These are phyloP conservation scores for Leptarthrus brevirostris DNA, from an alignment of 2,888 invertebrate species.

Conservation along the genomic window DNA sequence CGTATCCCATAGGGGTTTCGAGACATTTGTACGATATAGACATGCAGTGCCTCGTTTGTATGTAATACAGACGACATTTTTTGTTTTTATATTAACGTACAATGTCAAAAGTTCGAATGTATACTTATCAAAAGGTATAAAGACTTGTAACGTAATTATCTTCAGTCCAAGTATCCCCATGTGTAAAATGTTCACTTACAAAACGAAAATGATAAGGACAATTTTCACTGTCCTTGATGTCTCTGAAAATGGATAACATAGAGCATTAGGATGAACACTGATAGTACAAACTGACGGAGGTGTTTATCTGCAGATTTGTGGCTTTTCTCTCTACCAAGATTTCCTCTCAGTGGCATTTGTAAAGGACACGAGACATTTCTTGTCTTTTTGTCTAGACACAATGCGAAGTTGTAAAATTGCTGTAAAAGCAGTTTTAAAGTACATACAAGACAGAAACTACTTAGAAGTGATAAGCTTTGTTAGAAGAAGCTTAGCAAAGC, in stretches of 20 bases:
- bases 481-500: constrained; percentile 5
- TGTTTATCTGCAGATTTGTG: constrained; percentile 25
- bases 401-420: constrained; percentile 18
- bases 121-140: no score
- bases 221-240: background rate
- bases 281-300: background rate
- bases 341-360: background rate
- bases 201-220: constrained; percentile 6
- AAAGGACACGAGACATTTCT: constrained; percentile 5
- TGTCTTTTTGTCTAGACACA: constrained; percentile 18
- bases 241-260: background rate
- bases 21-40: no score
- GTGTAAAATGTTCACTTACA: no score
- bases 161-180: no score
- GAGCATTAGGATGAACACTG: background rate
- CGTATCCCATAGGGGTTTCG: no score
- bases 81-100: no score
- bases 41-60: no score
- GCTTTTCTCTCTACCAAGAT: background rate
- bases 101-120: no score
- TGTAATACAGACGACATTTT: no score
- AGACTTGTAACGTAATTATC: no score
- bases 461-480: constrained; percentile 12
- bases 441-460: constrained; percentile 4
- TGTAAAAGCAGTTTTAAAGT: constrained; percentile 10